These are phyloP conservation scores for Acridotheres tristis DNA, from an alignment of 2,797 vertebrate species.

Conservation along the genomic window DNA sequence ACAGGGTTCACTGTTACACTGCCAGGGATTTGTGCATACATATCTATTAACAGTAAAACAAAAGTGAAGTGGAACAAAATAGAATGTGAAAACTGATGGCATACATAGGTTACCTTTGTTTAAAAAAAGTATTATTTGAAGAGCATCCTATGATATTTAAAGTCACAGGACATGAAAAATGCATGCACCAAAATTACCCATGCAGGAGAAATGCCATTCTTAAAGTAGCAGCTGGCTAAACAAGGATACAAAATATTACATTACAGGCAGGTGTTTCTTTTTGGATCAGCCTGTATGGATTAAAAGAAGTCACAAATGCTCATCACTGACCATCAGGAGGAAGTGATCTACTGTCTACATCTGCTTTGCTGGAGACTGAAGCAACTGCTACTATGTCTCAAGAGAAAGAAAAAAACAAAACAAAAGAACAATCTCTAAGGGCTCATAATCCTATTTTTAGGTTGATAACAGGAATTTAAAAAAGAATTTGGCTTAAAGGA, in stretches of 20 bases:
- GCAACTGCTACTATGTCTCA: background rate
- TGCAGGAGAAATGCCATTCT: background rate
- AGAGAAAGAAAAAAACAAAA: background rate
- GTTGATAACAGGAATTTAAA: background rate
- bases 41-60: background rate
- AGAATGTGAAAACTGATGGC: background rate
- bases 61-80: background rate
- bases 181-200: background rate
- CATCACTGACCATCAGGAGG: background rate
- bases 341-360: background rate
- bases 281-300: background rate
- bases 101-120: background rate
- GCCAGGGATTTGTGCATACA: background rate
- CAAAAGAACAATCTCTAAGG: background rate
- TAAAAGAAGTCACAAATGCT: background rate
- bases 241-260: background rate
- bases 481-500: background rate
- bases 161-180: background rate
- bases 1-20: background rate
- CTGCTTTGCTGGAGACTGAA: background rate
- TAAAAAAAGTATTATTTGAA: background rate
- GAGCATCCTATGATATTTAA: background rate
- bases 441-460: background rate
- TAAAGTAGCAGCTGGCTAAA: constrained; percentile 13
- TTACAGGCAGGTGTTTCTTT: background rate